Evolutionary conservation across 2,113 vertebrate genomes (phyloP).

Genomic region (Myxocyprinus asiaticus): DNA sequence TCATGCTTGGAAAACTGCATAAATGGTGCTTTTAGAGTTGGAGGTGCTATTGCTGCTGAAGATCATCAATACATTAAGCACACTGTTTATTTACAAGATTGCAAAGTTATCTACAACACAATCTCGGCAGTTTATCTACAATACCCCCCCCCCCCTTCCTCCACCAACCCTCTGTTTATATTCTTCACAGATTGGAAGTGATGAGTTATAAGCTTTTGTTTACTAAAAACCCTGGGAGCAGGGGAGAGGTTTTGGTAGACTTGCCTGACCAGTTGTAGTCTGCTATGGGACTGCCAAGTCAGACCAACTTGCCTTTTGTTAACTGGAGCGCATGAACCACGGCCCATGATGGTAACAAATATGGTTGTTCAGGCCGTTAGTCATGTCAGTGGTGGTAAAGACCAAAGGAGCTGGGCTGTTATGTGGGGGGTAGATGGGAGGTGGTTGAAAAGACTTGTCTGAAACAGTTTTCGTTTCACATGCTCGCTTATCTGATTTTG

Average conservation of each 20-base stretch:
- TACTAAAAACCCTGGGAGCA: constrained; percentile 50
- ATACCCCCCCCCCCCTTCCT: too few species aligned
- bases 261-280: constrained; percentile 71
- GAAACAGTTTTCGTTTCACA: constrained; percentile 70
- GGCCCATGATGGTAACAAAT: constrained; percentile 45
- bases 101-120: constrained; percentile 13
- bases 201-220: constrained; percentile 56
- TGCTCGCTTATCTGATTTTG: constrained; percentile 70
- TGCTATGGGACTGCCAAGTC: constrained; percentile 71
- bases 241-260: constrained; percentile 59
- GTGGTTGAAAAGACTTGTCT: constrained; percentile 59
- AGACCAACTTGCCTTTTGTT: constrained; percentile 60
- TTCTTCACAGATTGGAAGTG: constrained; percentile 30
- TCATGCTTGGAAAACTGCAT: constrained; percentile 5
- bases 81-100: constrained; percentile 16
- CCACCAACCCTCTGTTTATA: background rate
- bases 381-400: constrained; percentile 54
- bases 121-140: background rate
- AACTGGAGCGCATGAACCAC: constrained; percentile 64
- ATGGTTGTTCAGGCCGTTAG: constrained; percentile 65
- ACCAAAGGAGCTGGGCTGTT: constrained; percentile 45
- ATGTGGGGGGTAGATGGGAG: constrained; percentile 41
- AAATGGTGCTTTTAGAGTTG: constrained; percentile 31
- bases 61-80: constrained; percentile 18
- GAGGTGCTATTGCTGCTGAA: constrained; percentile 22